phyloP scores from a whole-genome alignment of 2,113 vertebrate species.

The Brachionichthys hirsutus region DNA sequence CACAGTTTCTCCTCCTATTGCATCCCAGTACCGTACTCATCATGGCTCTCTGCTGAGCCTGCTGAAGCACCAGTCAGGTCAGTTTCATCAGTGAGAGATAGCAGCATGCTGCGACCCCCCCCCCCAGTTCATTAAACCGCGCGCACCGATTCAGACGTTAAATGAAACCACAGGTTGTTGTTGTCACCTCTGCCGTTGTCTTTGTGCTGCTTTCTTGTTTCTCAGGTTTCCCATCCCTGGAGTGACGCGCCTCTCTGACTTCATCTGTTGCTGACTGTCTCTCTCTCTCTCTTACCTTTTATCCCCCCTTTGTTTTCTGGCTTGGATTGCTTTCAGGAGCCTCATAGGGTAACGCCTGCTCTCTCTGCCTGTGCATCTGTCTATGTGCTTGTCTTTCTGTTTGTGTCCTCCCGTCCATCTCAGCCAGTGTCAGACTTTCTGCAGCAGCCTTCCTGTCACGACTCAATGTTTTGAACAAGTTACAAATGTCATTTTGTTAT shows the following conservation, averaged over 20 bases:
- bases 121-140: background rate
- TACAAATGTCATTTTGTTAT: slow-evolving; percentile 53
- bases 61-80: background rate
- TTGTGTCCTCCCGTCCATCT: slow-evolving; percentile 31
- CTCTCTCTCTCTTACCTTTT: slow-evolving; percentile 23
- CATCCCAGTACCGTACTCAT: background rate
- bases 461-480: slow-evolving; percentile 44
- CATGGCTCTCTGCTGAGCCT: background rate
- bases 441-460: slow-evolving; percentile 19
- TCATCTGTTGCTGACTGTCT: slow-evolving; percentile 56
- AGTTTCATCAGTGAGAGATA: background rate
- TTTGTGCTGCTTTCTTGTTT: slow-evolving; percentile 24
- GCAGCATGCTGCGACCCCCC: background rate
- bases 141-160: too few species aligned
- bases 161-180: too few species aligned
- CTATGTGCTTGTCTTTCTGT: slow-evolving; percentile 13
- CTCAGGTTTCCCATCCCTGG: slow-evolving; percentile 17
- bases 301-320: slow-evolving; percentile 61
- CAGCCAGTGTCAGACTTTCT: background rate
- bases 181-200: slow-evolving; percentile 24
- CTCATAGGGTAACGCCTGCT: slow-evolving; percentile 92
- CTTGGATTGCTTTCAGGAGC: slow-evolving; percentile 93
- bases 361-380: slow-evolving; percentile 48
- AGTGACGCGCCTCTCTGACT: slow-evolving; percentile 35
- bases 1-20: background rate